Percentiles rank a stretch among this genome's conserved stretches.
Conservation (phyloP, 2,888 invertebrate species). For the Campaea margaritaria region DNA sequence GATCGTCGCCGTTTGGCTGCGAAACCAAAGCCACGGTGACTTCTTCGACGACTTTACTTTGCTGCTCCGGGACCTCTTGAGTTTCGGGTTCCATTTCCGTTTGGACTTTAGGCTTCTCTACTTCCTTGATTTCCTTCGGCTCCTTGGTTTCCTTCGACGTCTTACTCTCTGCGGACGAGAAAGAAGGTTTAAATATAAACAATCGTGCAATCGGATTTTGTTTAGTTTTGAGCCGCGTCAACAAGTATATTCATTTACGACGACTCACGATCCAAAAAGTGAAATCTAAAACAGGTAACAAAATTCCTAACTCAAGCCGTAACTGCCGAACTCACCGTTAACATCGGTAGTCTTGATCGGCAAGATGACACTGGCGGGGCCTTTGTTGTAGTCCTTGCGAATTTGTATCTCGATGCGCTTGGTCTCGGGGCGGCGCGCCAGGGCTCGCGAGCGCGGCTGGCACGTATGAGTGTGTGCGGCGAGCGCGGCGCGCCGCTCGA, state of each 20-base stretch:
- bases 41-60: constrained; percentile 44
- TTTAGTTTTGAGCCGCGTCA: too few relatives aligned
- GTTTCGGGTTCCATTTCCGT: constrained; percentile 39
- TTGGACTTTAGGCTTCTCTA: constrained; percentile 24
- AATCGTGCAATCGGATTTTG: neutral
- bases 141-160: constrained; percentile 36
- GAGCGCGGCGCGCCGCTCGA: constrained; percentile 90
- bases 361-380: constrained; percentile 34
- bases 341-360: neutral
- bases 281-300: too few relatives aligned
- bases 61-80: constrained; percentile 39
- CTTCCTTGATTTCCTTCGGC: constrained; percentile 20
- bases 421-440: constrained; percentile 48
- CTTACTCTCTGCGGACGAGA: constrained; percentile 53
- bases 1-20: constrained; percentile 49
- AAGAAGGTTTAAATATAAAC: too few relatives aligned
- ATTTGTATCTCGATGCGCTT: constrained; percentile 78
- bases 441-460: constrained; percentile 76
- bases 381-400: constrained; percentile 76
- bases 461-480: constrained; percentile 90
- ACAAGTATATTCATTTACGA: too few relatives aligned
- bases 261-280: too few relatives aligned
- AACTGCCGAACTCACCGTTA: constrained; percentile 6
- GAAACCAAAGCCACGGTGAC: constrained; percentile 45
- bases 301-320: too few relatives aligned